These are phyloP conservation scores for Echeneis naucrates DNA, from an alignment of 2,797 vertebrate species.

Conservation along the genomic window DNA sequence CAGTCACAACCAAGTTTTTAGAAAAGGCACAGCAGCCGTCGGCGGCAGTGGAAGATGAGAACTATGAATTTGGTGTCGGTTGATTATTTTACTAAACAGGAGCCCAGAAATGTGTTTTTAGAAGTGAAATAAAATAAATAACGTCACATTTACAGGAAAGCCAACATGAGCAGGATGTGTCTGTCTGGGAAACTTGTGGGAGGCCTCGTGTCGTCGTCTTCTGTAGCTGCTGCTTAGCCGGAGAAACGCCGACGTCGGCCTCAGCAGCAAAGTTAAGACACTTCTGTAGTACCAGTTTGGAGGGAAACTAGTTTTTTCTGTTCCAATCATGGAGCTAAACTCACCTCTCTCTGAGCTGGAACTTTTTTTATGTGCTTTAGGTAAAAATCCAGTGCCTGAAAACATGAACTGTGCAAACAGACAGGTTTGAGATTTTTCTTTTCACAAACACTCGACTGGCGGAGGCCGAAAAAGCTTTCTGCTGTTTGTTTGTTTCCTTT, in stretches of 20 bases:
- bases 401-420: constrained; percentile 32
- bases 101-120: constrained; percentile 14
- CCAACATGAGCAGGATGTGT: neutral
- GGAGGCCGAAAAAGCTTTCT: neutral
- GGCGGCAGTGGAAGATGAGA: neutral
- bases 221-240: too few species aligned
- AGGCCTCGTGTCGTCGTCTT: neutral
- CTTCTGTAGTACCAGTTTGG: too few species aligned
- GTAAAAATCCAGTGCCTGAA: constrained; percentile 60
- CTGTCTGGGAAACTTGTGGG: neutral
- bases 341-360: neutral
- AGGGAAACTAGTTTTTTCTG: neutral
- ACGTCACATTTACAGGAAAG: neutral
- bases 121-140: constrained; percentile 6
- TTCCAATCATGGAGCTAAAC: neutral
- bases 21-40: neutral
- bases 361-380: neutral
- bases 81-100: constrained; percentile 4
- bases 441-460: constrained; percentile 13
- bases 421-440: neutral
- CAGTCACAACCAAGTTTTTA: neutral
- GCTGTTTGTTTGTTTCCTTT: constrained; percentile 66
- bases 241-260: neutral
- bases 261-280: neutral
- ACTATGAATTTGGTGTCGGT: neutral